Conservation (phyloP, 2,113 vertebrate species). For the Xiphorhynchus elegans region DNA sequence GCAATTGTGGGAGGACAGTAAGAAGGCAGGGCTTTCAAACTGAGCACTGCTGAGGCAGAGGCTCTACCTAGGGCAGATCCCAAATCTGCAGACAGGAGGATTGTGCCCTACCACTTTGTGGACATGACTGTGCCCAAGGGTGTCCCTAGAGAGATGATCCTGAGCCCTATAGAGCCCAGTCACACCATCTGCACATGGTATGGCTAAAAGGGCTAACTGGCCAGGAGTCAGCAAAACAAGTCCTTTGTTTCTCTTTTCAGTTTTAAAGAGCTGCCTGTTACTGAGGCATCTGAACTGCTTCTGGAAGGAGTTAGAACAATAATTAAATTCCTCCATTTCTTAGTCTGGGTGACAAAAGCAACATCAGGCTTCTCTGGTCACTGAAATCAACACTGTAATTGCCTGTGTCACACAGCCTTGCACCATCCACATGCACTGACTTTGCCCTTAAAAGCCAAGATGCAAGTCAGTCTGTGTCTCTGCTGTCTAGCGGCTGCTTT, state of each 20-base stretch:
- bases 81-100: background rate
- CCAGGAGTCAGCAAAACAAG: background rate
- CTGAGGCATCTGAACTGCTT: background rate
- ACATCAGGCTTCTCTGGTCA: background rate
- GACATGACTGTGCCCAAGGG: background rate
- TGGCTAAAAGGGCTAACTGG: background rate
- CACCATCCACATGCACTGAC: background rate
- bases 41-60: background rate
- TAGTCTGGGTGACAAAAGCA: background rate
- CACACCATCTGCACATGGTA: background rate
- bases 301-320: background rate
- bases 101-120: background rate
- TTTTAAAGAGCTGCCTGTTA: background rate
- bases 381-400: background rate
- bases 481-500: background rate
- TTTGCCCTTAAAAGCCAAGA: background rate
- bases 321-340: background rate
- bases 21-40: background rate
- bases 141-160: background rate
- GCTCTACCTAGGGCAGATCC: background rate
- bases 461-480: background rate
- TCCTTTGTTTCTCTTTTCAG: background rate
- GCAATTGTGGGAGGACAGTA: background rate
- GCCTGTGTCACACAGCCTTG: background rate
- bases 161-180: background rate